Base-by-base conservation (phyloP, 2,113 vertebrate genomes). In the Acanthisitta chloris region DNA sequence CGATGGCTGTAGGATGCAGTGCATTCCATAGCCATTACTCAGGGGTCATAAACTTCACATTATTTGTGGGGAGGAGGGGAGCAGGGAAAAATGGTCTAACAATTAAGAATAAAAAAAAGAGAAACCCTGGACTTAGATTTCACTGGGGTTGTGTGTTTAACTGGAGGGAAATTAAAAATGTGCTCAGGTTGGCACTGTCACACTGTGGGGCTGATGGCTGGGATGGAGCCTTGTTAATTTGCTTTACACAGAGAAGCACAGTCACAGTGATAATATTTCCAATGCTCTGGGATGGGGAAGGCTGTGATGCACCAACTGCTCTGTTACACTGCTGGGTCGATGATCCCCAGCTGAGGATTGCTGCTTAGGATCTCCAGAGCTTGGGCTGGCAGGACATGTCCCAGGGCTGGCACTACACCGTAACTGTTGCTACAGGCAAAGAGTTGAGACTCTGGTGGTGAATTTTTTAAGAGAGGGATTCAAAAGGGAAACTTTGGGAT, bases 21-120 rank as follows among this genome's bases (percentile, higher is more conserved):
- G 90, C 96, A 97, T 97, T 97, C 97, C 92, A 94, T 55, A 97
- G 90, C 20, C 92, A 85, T 97, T 97, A 97, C 96, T 97, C 97
- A 97, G 94, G 94, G 97, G 95, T 97, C 95, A 95, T 71, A 97
- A 97, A 93, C 96, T 94, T 96, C 88, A 55, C 88, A 95, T 96
- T 90, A 95, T 96, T 95, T 88, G 62, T 81, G 66, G 83, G 61
- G 80, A 96, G 89, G 93, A 96, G 79, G 62, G 76, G 71, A 95
- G 38, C 38, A 81, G 59, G 80, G 88, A n/a, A 82, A 94, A 91
- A 88, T 38, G 46, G 86, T 43, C 92, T 43, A 81, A 86, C 46
- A 78, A 90, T 34, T 88, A 8, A 51, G 29, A 55, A 45, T 16
- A 14, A 36, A 29, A 48, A 23, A 34, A 43, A 20, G 29, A 46